Conservation (phyloP, 2,797 vertebrate genomes). For the Orientallactaga sibirica region DNA sequence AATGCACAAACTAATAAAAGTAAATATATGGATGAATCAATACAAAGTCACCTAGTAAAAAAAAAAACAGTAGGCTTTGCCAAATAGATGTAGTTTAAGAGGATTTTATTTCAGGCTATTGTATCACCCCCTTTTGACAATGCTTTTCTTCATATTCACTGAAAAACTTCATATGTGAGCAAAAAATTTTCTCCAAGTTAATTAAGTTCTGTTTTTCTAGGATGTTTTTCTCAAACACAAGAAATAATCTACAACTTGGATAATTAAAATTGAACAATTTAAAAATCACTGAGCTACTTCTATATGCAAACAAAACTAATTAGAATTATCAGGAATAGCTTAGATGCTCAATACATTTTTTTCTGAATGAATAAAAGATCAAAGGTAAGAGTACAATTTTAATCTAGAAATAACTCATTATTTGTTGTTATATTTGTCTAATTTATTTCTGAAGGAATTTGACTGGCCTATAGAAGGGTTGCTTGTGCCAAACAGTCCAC, state of each 20-base stretch:
- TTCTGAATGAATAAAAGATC: neutral
- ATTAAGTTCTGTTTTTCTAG: slow-evolving; percentile 33
- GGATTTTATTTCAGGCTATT: slow-evolving; percentile 77
- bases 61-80: neutral
- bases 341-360: neutral
- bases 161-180: slow-evolving; percentile 85
- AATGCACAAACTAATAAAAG: neutral
- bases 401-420: neutral
- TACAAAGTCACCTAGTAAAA: neutral
- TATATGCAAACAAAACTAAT: slow-evolving; percentile 18
- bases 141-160: slow-evolving; percentile 85
- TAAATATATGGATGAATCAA: neutral
- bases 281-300: neutral
- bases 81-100: slow-evolving; percentile 3
- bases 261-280: neutral
- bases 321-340: slow-evolving; percentile 14
- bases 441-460: slow-evolving; percentile 79
- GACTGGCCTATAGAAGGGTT: slow-evolving; percentile 81
- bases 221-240: slow-evolving; percentile 15
- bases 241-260: neutral
- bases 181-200: slow-evolving; percentile 39
- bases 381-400: neutral
- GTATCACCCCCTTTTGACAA: slow-evolving; percentile 80
- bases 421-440: slow-evolving; percentile 13
- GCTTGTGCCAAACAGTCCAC: slow-evolving; percentile 79